These are phyloP conservation scores for Buathra laborator DNA, from an alignment of 2,888 invertebrate genomes.

Conservation along the genomic window DNA sequence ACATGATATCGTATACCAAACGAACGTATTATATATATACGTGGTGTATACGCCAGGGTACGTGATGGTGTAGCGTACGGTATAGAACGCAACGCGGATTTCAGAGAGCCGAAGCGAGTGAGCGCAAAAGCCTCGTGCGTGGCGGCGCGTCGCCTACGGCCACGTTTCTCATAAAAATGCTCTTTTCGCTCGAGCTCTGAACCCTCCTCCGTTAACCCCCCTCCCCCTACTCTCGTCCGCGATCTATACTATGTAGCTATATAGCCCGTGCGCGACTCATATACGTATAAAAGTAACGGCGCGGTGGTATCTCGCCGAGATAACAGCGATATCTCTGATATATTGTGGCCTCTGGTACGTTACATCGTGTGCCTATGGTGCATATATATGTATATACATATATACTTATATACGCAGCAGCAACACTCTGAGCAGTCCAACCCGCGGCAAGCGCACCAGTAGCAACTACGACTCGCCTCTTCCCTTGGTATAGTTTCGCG, in stretches of 20 bases:
- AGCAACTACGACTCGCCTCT: constrained; percentile 38
- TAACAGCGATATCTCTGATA: constrained; percentile 84
- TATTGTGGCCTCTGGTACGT: constrained; percentile 76
- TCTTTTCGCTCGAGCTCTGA: constrained; percentile 79
- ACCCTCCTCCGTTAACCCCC: constrained; percentile 33
- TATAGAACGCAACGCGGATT: constrained; percentile 57
- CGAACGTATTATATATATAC: constrained; percentile 13
- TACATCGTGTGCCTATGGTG: constrained; percentile 52
- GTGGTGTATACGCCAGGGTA: constrained; percentile 6
- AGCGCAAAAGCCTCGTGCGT: constrained; percentile 58
- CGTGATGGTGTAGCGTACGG: constrained; percentile 46
- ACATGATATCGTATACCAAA: constrained; percentile 26
- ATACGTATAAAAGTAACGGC: constrained; percentile 74
- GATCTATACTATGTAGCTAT: constrained; percentile 67
- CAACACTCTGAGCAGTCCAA: constrained; percentile 45
- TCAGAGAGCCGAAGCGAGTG: constrained; percentile 26
- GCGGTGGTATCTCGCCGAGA: constrained; percentile 78
- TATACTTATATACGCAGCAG: constrained; percentile 17
- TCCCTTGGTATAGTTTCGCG: constrained; percentile 45
- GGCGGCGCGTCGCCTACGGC: constrained; percentile 69
- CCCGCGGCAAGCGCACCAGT: constrained; percentile 20
- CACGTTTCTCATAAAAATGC: constrained; percentile 84
- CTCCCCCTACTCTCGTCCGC: constrained; percentile 6
- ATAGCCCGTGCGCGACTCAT: constrained; percentile 49
- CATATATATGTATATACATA: not conserved